A percentile compares a stretch with the other conserved stretches of the same genome.
Evolutionary conservation across 2,888 invertebrate species (phyloP).

Genomic region (Monopis laevigella): DNA sequence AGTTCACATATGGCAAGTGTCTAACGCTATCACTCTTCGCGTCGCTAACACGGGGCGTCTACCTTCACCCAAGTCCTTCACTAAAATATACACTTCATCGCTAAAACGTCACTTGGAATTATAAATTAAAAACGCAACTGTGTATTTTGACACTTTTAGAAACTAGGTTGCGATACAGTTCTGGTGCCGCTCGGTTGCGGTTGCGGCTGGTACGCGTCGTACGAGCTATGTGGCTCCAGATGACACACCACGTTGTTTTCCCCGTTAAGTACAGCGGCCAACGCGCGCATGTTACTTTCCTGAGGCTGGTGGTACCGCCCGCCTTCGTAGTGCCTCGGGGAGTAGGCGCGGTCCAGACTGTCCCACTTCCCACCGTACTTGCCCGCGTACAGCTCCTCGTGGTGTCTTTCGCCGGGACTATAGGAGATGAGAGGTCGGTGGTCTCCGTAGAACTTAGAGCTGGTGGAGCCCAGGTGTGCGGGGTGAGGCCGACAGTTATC

Average conservation of each 20-base stretch:
- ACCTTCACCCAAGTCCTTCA: constrained; percentile 51
- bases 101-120: constrained; percentile 29
- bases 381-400: constrained; percentile 51
- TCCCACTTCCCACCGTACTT: constrained; percentile 59
- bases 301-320: constrained; percentile 64
- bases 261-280: constrained; percentile 85
- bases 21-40: constrained; percentile 35
- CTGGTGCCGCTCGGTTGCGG: constrained; percentile 53
- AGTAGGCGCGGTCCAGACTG: constrained; percentile 57
- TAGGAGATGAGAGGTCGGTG: constrained; percentile 83
- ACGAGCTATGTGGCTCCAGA: constrained; percentile 75
- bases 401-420: constrained; percentile 73
- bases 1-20: constrained; percentile 64
- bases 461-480: constrained; percentile 60
- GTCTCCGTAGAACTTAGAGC: constrained; percentile 81
- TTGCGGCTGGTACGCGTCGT: constrained; percentile 56
- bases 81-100: constrained; percentile 45
- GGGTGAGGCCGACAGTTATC: constrained; percentile 76
- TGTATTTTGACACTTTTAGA: constrained; percentile 32
- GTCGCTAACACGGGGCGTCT: constrained; percentile 36
- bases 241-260: constrained; percentile 88
- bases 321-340: constrained; percentile 58
- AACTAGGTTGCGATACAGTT: constrained; percentile 62
- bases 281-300: constrained; percentile 65
- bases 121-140: constrained; percentile 20